Evolutionary conservation across 1,140 invertebrate genomes (phyloP).

Genomic region (Drosophila sturtevanti): DNA sequence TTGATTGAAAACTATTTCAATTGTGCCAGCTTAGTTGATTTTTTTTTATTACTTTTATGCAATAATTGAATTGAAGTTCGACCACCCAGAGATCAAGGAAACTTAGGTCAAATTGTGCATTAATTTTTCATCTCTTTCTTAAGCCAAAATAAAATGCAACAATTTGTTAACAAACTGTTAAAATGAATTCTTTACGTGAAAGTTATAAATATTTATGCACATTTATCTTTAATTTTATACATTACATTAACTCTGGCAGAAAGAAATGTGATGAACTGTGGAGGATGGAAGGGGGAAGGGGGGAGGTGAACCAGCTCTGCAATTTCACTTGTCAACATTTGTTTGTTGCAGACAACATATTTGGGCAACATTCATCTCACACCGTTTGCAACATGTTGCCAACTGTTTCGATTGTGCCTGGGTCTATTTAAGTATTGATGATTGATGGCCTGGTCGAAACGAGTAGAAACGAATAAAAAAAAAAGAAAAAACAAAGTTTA

Average conservation of each 20-base stretch:
- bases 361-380: constrained; percentile 46
- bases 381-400: constrained; percentile 39
- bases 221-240: constrained; percentile 57
- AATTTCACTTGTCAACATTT: constrained; percentile 60
- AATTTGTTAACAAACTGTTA: constrained; percentile 50
- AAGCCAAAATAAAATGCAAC: constrained; percentile 49
- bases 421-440: constrained; percentile 28
- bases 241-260: constrained; percentile 47
- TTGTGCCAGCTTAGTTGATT: constrained; percentile 33
- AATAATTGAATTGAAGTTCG: constrained; percentile 63
- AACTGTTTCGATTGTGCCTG: background rate
- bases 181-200: constrained; percentile 60
- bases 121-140: constrained; percentile 1
- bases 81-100: constrained; percentile 25
- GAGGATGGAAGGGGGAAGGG: no score
- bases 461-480: background rate
- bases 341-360: no score
- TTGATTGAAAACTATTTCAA: constrained; percentile 69
- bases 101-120: constrained; percentile 15
- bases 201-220: constrained; percentile 37
- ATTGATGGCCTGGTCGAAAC: constrained; percentile 29
- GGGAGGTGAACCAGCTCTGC: constrained; percentile 14
- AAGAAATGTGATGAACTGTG: no score
- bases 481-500: background rate
- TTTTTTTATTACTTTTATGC: constrained; percentile 31